Evolutionary conservation across 1,140 invertebrate species (phyloP), one percentile per base, ranked within the genome.

Genomic region (Varroa destructor): DNA sequence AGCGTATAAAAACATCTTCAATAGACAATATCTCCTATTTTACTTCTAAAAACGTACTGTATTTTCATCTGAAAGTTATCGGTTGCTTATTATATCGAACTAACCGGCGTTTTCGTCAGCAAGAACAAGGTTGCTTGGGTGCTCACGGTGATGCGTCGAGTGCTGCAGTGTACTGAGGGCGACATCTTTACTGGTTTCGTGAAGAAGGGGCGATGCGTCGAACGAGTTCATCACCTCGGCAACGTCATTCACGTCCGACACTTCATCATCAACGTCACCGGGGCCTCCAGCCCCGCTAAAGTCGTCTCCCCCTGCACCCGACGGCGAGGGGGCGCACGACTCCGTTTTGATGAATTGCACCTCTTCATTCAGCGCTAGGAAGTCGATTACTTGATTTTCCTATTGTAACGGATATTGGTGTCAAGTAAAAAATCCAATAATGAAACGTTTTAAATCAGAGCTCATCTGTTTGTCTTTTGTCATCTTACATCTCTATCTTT

Each of bases 291-390:
- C 46, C 12, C 61, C 61, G 14, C 61, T 37, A 37, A 67, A 67
- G 46, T 67, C 61, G 12, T 12, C 61, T 12, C 61, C 46, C 1
- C 61, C 61, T 14, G 40, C 61, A 5, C 40, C 61, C 10, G 61
- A 67, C 61, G 61, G 61, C 37, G 61, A 67, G 10, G 61, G 14
- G 12, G 46, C 61, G 61, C 61, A 67, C 61, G 61, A 67, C 46
- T 67, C 61, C 40, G 61, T 67, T 46, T 67, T 67, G 61, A 67
- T 67, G 61, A 67, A 67, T 67, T 67, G 61, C 12, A 67, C 61
- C 40, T 67, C 61, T 46, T 67, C 61, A 46, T 67, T 67, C 12
- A 67, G 61, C 14, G 61, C 61, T 37, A 67, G 46, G 61, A 67
- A 67, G 46, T 67, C 61, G 61, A 67, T 67, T 14, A 67, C 61